These are phyloP conservation scores for Grallaria varia DNA, from an alignment of 2,113 vertebrate species.

Conservation along the genomic window DNA sequence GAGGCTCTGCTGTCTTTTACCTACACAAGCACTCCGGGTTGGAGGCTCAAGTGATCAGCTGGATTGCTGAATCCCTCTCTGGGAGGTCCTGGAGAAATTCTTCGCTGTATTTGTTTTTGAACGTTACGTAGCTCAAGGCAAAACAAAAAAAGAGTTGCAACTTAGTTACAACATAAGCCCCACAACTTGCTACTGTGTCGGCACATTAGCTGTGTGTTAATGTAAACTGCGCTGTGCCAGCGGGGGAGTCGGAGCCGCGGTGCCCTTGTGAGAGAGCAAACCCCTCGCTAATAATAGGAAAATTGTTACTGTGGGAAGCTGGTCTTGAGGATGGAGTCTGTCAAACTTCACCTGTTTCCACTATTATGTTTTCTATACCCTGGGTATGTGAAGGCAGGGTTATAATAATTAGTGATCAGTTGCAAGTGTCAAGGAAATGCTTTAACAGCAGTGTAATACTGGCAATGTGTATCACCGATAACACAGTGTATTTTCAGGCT, in stretches of 20 bases:
- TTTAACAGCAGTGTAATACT: background rate
- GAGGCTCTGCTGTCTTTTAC: background rate
- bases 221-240: slow-evolving; percentile 59
- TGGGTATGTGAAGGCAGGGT: slow-evolving; percentile 34
- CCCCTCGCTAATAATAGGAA: slow-evolving; percentile 57
- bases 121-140: background rate
- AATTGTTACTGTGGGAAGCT: slow-evolving; percentile 64
- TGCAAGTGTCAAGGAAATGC: background rate
- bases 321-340: slow-evolving; percentile 63
- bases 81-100: background rate
- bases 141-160: background rate
- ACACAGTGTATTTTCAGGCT: background rate
- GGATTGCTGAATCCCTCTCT: background rate
- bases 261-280: slow-evolving; percentile 63
- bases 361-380: slow-evolving; percentile 57
- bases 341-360: slow-evolving; percentile 78
- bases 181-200: slow-evolving; percentile 1
- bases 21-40: background rate
- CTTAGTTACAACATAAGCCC: background rate
- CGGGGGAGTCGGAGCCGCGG: slow-evolving; percentile 62
- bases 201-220: slow-evolving; percentile 57
- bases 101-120: background rate
- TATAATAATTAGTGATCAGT: slow-evolving; percentile 16
- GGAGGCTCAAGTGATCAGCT: background rate
- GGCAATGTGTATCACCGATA: background rate